phyloP scores from a whole-genome alignment of 2,888 invertebrate species.

The Xylocampa areola region DNA sequence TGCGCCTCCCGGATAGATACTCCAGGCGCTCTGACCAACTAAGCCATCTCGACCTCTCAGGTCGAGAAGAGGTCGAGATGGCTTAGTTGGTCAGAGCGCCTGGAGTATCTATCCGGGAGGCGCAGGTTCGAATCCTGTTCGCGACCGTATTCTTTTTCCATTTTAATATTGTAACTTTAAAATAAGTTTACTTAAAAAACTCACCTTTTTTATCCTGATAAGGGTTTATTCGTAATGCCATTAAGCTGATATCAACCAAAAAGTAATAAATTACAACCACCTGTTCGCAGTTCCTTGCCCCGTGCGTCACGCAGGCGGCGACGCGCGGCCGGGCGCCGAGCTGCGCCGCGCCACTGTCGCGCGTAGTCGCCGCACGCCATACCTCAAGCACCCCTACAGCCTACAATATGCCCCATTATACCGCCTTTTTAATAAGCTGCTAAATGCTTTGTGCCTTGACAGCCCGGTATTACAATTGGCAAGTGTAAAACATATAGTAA shows the following conservation, averaged over 20 bases:
- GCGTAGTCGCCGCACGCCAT: conserved; percentile 55
- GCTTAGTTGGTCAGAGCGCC: no score
- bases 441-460: conserved; percentile 13
- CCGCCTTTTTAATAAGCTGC: conserved; percentile 30
- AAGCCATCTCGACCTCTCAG: no score
- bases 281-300: conserved; percentile 30
- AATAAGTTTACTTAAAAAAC: no score
- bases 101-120: no score
- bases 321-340: conserved; percentile 40
- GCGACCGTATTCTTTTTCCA: no score
- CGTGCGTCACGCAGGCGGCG: conserved; percentile 51
- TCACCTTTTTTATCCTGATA: neutral
- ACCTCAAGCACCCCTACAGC: conserved; percentile 22
- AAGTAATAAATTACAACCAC: conserved; percentile 1
- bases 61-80: no score
- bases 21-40: no score
- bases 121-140: no score
- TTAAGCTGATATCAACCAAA: neutral
- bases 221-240: no score
- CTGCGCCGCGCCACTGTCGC: conserved; percentile 36
- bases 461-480: conserved; percentile 5
- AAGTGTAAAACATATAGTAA: neutral
- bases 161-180: no score
- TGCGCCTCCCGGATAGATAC: no score
- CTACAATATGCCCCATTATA: conserved; percentile 16